phyloP scores from a whole-genome alignment of 2,113 vertebrate genomes.

The Peromyscus maniculatus region DNA sequence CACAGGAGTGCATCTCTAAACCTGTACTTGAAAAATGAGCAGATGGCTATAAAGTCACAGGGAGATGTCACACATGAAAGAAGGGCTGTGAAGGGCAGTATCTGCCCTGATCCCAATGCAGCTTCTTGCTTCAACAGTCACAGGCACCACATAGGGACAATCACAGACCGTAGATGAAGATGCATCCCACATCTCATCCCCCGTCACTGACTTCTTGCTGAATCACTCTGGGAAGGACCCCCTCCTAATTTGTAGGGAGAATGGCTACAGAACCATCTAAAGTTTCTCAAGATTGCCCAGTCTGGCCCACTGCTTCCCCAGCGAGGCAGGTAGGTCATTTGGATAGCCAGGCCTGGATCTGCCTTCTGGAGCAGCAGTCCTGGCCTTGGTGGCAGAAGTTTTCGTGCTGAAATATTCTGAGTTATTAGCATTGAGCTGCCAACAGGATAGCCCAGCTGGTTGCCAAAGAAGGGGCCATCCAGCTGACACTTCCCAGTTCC shows the following conservation, averaged over 20 bases:
- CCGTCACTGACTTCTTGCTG: neutral
- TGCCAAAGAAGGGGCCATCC: neutral
- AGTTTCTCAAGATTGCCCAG: neutral
- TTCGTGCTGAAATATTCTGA: neutral
- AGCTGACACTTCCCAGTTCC: neutral
- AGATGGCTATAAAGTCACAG: neutral
- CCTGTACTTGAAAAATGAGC: neutral
- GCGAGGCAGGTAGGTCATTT: neutral
- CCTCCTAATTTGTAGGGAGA: neutral
- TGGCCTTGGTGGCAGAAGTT: neutral
- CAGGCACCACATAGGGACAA: neutral
- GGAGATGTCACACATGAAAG: neutral
- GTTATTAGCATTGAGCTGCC: neutral
- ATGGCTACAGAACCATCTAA: neutral
- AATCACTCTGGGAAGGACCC: too few species aligned
- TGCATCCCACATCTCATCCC: too few species aligned
- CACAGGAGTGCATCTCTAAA: neutral
- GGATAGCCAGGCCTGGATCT: neutral
- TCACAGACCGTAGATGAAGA: neutral
- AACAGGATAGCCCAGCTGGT: neutral
- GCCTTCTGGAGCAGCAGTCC: neutral
- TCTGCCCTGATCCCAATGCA: neutral
- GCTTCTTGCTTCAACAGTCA: neutral
- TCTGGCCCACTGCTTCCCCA: neutral
- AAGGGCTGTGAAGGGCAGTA: neutral